Evolutionary conservation across 1,140 invertebrate genomes (phyloP), one percentile per base, ranked within the genome.

Genomic region (Rhopalosiphum maidis): DNA sequence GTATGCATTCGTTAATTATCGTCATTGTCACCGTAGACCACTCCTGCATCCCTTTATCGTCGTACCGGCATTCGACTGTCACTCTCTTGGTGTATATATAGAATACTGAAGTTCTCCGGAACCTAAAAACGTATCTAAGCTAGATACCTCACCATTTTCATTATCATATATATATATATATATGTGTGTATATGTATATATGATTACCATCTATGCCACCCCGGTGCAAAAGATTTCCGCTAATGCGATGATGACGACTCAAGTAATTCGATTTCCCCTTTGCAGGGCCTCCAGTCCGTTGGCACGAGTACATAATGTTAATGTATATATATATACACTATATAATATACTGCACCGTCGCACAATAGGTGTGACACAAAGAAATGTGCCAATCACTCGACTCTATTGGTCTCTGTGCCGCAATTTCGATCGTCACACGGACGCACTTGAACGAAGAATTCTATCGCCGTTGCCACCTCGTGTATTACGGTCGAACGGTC

Each of bases 321-420:
- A n/a, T 89, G 21, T 89, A 18, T 89, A 88, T 25, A 25, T 30
- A 46, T 86, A 46, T 18, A 51, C n/a, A 37, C 22, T 46, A 0
- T 48, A 87, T 46, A 87, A 41, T 55, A n/a, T 30, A 77, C 60
- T 30, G 43, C n/a, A 15, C 11, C 4, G 30, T n/a, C 60, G 68
- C 68, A 46, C 68, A 48, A 77, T 35, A 77, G 43, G 60, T 77
- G 90, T 83, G 90, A 82, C 90, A 91, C 90, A 91, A 91, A 91
- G 90, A 91, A 91, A 91, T 91, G 68, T 91, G 90, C 90, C 90
- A 91, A 91, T 91, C 90, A 91, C 90, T 91, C 60, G 68, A 91
- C 90, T 91, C 90, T 91, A 91, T 91, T 91, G 90, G 90, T 91
- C 90, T 46, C n/a, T 77, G 87, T 7, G 48, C 15, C 87, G n/a